Evolutionary conservation across 2,113 vertebrate genomes (phyloP).

Genomic region (Machaerirhynchus nigripectus): DNA sequence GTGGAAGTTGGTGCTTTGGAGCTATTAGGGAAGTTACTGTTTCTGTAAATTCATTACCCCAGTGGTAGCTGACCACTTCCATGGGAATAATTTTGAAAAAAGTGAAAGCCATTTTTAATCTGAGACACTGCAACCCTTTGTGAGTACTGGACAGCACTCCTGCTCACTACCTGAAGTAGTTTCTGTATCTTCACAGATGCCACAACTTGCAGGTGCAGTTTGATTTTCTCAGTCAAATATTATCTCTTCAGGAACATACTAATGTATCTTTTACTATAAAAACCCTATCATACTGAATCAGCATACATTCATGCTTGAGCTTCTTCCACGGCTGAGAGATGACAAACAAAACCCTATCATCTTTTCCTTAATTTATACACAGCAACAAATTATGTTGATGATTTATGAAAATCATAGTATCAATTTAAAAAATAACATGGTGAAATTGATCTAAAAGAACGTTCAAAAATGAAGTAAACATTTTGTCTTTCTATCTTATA

Average conservation of each 20-base stretch:
- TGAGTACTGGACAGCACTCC: background rate
- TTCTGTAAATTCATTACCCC: background rate
- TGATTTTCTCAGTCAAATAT: background rate
- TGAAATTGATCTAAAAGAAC: background rate
- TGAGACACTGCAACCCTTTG: background rate
- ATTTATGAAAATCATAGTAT: background rate
- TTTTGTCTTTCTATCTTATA: background rate
- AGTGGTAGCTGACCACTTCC: background rate
- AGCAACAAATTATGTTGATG: background rate
- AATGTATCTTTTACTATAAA: background rate
- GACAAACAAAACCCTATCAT: background rate
- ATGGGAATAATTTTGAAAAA: background rate
- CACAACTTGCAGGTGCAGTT: background rate
- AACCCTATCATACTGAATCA: background rate
- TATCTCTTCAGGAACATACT: background rate
- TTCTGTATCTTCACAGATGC: rapidly evolving
- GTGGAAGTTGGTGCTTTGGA: background rate
- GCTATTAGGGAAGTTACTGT: background rate
- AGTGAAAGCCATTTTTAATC: background rate
- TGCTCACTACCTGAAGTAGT: background rate
- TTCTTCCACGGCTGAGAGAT: background rate
- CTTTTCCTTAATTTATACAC: background rate
- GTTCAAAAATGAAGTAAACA: background rate
- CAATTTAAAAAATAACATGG: background rate
- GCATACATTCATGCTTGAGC: background rate